Percentiles rank a stretch among this genome's conserved stretches.
Conservation (phyloP, 1,140 invertebrate species). For the Hypsibius dujardini region DNA sequence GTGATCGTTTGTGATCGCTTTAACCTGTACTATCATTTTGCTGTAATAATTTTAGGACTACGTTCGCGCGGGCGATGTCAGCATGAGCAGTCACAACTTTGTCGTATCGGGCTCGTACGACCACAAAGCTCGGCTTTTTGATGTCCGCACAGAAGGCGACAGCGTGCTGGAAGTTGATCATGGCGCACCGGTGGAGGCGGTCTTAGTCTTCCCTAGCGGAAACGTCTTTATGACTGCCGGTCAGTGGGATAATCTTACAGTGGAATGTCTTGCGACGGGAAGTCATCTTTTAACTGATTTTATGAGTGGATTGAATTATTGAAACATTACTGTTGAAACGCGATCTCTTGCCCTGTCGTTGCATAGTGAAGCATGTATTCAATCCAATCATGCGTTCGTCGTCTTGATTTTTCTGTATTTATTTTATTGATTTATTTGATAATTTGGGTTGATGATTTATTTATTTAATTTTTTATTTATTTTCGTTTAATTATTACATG, state of each 20-base stretch:
- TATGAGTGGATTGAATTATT: too few species aligned
- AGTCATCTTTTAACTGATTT: too few species aligned
- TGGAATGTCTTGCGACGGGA: not conserved
- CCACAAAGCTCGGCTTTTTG: slow-evolving; percentile 70
- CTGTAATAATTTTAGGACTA: slow-evolving; percentile 44
- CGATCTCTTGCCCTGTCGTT: too few species aligned
- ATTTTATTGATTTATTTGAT: too few species aligned
- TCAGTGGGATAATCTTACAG: slow-evolving; percentile 27
- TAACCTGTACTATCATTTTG: slow-evolving; percentile 16
- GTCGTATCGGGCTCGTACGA: slow-evolving; percentile 69
- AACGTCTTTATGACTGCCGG: slow-evolving; percentile 74
- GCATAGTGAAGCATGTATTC: too few species aligned
- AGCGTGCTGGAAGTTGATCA: slow-evolving; percentile 60
- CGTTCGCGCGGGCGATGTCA: slow-evolving; percentile 57
- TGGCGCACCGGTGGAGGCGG: slow-evolving; percentile 69
- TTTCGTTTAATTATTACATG: not conserved
- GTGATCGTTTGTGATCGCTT: slow-evolving; percentile 21
- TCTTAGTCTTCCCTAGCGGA: slow-evolving; percentile 70
- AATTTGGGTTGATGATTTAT: too few species aligned
- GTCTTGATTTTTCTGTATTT: too few species aligned
- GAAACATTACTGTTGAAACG: too few species aligned
- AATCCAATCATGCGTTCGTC: too few species aligned
- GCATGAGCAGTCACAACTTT: slow-evolving; percentile 52
- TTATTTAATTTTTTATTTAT: too few species aligned
- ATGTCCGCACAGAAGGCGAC: slow-evolving; percentile 42